phyloP scores from a whole-genome alignment of 2,888 invertebrate species.

The Ectemnius lituratus region DNA sequence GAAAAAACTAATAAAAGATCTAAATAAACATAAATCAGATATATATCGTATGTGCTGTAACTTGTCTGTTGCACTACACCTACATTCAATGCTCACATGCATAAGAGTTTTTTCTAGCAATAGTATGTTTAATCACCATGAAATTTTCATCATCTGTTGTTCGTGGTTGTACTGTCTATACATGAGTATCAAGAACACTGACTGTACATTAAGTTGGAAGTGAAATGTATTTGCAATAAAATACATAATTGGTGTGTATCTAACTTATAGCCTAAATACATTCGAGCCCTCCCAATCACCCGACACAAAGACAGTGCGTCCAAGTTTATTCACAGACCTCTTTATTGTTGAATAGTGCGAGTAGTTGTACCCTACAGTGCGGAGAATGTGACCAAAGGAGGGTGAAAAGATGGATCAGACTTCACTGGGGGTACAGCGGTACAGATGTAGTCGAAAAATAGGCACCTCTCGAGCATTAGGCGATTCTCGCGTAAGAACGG shows the following conservation, averaged over 20 bases:
- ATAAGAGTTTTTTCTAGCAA: too few relatives aligned
- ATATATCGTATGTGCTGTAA: too few relatives aligned
- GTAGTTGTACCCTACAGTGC: conserved; percentile 31
- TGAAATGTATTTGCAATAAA: conserved; percentile 45
- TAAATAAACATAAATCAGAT: too few relatives aligned
- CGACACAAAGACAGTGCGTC: conserved; percentile 24
- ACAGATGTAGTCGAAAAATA: background rate
- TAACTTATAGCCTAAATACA: conserved; percentile 43
- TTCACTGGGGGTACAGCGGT: background rate
- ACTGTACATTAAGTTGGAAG: conserved; percentile 34
- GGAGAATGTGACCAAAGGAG: background rate
- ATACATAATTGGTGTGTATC: conserved; percentile 45
- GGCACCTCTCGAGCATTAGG: conserved; percentile 48
- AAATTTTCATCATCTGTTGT: background rate
- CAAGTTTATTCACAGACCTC: conserved; percentile 24
- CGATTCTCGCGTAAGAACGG: conserved; percentile 31
- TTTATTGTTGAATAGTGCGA: conserved; percentile 28
- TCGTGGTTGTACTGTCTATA: conserved; percentile 16
- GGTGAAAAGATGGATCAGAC: background rate
- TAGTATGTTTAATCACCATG: too few relatives aligned
- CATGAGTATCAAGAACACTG: conserved; percentile 7
- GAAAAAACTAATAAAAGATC: background rate
- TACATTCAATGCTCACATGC: too few relatives aligned
- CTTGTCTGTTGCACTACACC: too few relatives aligned
- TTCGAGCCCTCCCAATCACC: conserved; percentile 33